Evolutionary conservation across 2,113 vertebrate genomes (phyloP).

Genomic region (Ornithorhynchus anatinus): DNA sequence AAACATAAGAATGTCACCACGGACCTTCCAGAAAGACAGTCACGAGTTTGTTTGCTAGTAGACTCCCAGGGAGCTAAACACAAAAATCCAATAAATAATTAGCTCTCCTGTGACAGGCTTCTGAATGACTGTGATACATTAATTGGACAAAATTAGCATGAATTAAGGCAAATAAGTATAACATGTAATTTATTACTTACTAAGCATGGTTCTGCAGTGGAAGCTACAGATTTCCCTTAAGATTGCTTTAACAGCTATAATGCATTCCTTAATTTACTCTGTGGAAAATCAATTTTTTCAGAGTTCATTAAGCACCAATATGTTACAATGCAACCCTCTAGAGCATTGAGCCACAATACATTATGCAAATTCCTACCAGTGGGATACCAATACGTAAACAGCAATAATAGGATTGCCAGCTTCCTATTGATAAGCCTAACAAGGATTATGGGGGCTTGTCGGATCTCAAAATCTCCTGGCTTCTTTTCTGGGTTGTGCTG

Average conservation of each 20-base stretch:
- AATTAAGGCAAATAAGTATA: slow-evolving; percentile 99
- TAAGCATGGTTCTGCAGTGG: slow-evolving; percentile 95
- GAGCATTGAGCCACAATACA: slow-evolving; percentile 92
- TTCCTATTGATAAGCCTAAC: slow-evolving; percentile 84
- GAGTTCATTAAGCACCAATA: slow-evolving; percentile 99
- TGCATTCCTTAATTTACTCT: slow-evolving; percentile 99
- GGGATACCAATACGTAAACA: slow-evolving; percentile 96
- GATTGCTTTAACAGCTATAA: slow-evolving; percentile 99
- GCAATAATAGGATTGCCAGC: slow-evolving; percentile 86
- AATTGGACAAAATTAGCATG: slow-evolving; percentile 99
- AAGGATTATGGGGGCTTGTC: slow-evolving; percentile 61
- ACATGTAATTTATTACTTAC: slow-evolving; percentile 99
- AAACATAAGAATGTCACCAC: slow-evolving; percentile 71
- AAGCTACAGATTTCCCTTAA: slow-evolving; percentile 98
- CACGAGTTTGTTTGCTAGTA: slow-evolving; percentile 85
- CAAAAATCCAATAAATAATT: slow-evolving; percentile 97
- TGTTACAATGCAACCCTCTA: slow-evolving; percentile 97
- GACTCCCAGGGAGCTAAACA: slow-evolving; percentile 83
- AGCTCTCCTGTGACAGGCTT: slow-evolving; percentile 97
- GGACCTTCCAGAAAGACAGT: slow-evolving; percentile 76
- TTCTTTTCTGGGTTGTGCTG: slow-evolving; percentile 34
- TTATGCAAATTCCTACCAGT: slow-evolving; percentile 95
- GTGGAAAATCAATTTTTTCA: slow-evolving; percentile 99
- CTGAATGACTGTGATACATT: slow-evolving; percentile 98
- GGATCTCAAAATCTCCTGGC: slow-evolving; percentile 53